phyloP scores from a whole-genome alignment of 2,113 vertebrate species.

The Echinops telfairi region DNA sequence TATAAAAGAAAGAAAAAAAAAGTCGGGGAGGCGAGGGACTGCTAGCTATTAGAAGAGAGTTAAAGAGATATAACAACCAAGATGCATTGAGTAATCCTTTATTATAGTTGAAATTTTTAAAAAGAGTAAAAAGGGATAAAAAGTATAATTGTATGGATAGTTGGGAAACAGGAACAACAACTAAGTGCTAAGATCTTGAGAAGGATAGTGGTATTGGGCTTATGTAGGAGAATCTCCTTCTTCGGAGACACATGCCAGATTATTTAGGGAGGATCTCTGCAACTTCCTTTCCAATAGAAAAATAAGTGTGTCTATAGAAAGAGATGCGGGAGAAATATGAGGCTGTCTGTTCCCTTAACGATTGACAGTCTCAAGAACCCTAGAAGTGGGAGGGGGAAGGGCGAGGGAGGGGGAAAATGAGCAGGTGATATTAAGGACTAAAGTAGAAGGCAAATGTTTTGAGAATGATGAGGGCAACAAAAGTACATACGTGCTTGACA shows the following conservation, averaged over 20 bases:
- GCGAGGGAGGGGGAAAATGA: too few relatives aligned
- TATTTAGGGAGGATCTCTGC: background rate
- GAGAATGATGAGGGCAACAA: too few relatives aligned
- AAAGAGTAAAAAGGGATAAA: background rate
- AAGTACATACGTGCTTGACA: too few relatives aligned
- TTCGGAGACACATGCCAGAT: background rate
- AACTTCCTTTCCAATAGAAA: background rate
- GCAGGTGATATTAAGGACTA: too few relatives aligned
- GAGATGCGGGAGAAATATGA: background rate
- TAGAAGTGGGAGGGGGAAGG: too few relatives aligned
- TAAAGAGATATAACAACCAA: constrained; percentile 7
- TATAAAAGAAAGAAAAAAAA: background rate
- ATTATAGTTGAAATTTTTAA: background rate
- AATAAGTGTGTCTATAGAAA: background rate
- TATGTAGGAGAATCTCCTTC: background rate
- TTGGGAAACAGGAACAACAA: constrained; percentile 20
- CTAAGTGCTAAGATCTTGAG: background rate
- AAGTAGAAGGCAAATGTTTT: too few relatives aligned
- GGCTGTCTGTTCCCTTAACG: too few relatives aligned
- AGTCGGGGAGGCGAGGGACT: too few relatives aligned
- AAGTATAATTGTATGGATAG: background rate
- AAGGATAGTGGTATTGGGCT: background rate
- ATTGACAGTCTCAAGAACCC: too few relatives aligned
- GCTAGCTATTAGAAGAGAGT: background rate
- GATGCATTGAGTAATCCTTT: background rate